phyloP scores from a whole-genome alignment of 2,888 invertebrate genomes.

The Acrobasis consociella region DNA sequence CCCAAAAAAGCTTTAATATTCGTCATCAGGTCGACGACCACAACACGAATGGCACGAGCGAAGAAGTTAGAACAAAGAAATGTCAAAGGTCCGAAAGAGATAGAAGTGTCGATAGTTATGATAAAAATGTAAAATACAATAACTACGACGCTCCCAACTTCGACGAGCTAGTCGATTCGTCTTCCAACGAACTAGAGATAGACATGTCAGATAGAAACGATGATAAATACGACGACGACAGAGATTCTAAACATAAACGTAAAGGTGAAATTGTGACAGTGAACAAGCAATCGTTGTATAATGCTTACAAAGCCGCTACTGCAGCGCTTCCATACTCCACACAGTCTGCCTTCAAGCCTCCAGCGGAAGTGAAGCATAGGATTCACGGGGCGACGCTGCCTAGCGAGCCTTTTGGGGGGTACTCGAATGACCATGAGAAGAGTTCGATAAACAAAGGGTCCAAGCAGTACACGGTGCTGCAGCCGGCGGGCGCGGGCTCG shows the following conservation, averaged over 20 bases:
- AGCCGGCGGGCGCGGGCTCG: conserved; percentile 91
- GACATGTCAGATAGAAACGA: conserved; percentile 88
- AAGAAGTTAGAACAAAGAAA: conserved; percentile 51
- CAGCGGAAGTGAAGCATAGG: conserved; percentile 84
- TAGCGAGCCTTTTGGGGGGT: conserved; percentile 90
- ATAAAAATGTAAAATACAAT: conserved; percentile 76
- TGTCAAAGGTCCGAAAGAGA: conserved; percentile 56
- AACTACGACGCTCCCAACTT: conserved; percentile 89
- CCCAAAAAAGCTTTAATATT: conserved; percentile 85
- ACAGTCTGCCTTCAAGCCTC: conserved; percentile 91
- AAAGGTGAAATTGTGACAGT: conserved; percentile 77
- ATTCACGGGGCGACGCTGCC: conserved; percentile 67
- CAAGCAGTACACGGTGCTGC: conserved; percentile 94
- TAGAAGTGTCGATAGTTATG: conserved; percentile 63
- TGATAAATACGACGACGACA: conserved; percentile 85
- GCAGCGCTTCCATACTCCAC: conserved; percentile 86
- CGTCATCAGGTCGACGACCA: conserved; percentile 52
- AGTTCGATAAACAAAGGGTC: conserved; percentile 72
- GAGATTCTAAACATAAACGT: conserved; percentile 74
- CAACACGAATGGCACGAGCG: conserved; percentile 50
- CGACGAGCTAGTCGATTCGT: conserved; percentile 89
- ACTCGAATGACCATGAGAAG: conserved; percentile 82
- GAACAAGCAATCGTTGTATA: conserved; percentile 80
- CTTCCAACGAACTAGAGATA: conserved; percentile 90
- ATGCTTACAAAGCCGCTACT: conserved; percentile 80